Evolutionary conservation across 2,888 invertebrate species (phyloP).

Genomic region (Quadroppia sp.): DNA sequence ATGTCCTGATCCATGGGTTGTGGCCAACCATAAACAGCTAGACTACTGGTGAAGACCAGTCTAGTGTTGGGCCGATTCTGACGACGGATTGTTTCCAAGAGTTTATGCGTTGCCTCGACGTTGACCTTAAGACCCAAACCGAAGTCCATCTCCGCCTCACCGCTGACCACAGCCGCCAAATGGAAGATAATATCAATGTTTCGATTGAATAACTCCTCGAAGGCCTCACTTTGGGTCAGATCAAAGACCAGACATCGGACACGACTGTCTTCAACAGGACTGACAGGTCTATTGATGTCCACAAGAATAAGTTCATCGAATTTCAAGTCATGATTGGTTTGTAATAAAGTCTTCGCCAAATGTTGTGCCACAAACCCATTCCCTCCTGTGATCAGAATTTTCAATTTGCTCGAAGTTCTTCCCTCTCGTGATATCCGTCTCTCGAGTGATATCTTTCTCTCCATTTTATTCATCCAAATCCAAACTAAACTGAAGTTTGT

Average conservation of each 20-base stretch:
- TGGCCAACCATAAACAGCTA: background rate
- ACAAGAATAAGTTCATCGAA: conserved; percentile 24
- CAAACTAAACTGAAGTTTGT: too few species aligned
- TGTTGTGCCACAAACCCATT: background rate
- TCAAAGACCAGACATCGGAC: conserved; percentile 2
- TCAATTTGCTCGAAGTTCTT: background rate
- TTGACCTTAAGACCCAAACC: conserved; percentile 1
- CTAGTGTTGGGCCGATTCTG: background rate
- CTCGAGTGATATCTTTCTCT: background rate
- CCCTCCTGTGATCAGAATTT: conserved; percentile 10
- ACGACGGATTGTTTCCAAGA: background rate
- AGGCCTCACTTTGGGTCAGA: background rate
- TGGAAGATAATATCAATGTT: conserved; percentile 20
- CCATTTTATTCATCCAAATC: background rate
- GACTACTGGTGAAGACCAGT: background rate
- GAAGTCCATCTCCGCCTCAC: background rate
- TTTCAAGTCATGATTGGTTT: background rate
- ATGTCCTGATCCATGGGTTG: background rate
- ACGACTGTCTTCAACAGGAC: background rate
- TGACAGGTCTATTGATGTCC: background rate
- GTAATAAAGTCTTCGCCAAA: background rate
- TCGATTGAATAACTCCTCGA: background rate
- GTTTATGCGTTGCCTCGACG: background rate
- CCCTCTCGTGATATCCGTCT: background rate
- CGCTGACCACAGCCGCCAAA: conserved; percentile 33